Evolutionary conservation across 2,888 invertebrate species (phyloP).

Genomic region (Patella depressa): DNA sequence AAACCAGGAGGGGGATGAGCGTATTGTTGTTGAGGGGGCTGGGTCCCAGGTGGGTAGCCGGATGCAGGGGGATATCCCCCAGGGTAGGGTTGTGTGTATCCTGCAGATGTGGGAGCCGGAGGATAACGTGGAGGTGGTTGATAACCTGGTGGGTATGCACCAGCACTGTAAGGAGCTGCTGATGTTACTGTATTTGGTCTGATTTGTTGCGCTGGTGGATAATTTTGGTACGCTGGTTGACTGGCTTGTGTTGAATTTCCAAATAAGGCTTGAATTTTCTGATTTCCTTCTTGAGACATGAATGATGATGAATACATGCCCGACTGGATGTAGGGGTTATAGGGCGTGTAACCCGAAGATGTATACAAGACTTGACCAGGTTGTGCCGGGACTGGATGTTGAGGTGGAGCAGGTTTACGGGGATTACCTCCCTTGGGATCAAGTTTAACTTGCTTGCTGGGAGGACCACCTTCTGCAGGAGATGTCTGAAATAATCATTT

Average conservation of each 20-base stretch:
- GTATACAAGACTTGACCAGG: constrained; percentile 9
- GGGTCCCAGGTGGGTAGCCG: constrained; percentile 17
- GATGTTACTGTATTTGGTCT: constrained; percentile 20
- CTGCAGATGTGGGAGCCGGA: constrained; percentile 20
- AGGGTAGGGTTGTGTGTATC: constrained; percentile 35
- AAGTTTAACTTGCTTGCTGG: constrained; percentile 17
- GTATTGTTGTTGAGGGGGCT: constrained; percentile 23
- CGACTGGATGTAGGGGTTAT: constrained; percentile 65
- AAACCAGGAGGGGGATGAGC: constrained; percentile 13
- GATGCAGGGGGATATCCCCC: constrained; percentile 28
- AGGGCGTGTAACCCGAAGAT: constrained; percentile 36
- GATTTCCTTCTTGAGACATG: constrained; percentile 66
- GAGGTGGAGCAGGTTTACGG: background rate
- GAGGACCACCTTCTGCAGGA: constrained; percentile 25
- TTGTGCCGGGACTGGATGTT: constrained; percentile 19
- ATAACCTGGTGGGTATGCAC: constrained; percentile 16
- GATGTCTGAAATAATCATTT: constrained; percentile 21
- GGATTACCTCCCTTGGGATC: constrained; percentile 10
- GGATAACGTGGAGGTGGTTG: constrained; percentile 32
- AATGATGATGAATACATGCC: constrained; percentile 67
- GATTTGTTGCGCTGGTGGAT: constrained; percentile 18
- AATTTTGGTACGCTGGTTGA: constrained; percentile 20
- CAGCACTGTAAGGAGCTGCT: constrained; percentile 12
- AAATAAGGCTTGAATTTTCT: constrained; percentile 65
- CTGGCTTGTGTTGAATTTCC: constrained; percentile 36